These are phyloP conservation scores for Cyanoderma ruficeps DNA, from an alignment of 2,113 vertebrate genomes.

Conservation along the genomic window DNA sequence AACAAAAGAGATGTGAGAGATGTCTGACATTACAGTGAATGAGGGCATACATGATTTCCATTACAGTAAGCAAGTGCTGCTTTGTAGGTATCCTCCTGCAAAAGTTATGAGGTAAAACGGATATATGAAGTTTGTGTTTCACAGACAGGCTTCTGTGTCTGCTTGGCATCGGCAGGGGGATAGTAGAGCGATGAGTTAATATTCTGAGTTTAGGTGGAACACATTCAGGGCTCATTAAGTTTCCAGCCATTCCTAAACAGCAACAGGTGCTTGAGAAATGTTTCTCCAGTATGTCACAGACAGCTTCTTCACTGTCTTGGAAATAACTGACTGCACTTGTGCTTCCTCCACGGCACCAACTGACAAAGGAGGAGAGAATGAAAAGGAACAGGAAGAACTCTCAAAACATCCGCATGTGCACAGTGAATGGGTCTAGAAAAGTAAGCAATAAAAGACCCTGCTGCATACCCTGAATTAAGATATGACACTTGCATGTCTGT, in stretches of 20 bases:
- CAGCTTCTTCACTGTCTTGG: conserved; percentile 57
- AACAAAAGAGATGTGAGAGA: conserved; percentile 26
- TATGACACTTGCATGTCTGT: not conserved
- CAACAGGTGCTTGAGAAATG: conserved; percentile 70
- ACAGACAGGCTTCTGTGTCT: conserved; percentile 13
- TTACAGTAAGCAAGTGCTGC: not conserved
- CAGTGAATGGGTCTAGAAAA: not conserved
- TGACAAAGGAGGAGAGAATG: not conserved
- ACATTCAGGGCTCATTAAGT: conserved; percentile 66
- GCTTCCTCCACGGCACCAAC: not conserved
- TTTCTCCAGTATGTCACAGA: conserved; percentile 52
- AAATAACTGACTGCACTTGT: conserved; percentile 32
- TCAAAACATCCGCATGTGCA: conserved; percentile 14
- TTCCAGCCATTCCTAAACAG: conserved; percentile 66
- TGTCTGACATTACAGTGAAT: conserved; percentile 6
- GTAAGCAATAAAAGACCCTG: not conserved
- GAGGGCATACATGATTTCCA: conserved; percentile 28
- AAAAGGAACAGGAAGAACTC: conserved; percentile 60
- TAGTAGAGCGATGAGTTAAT: conserved; percentile 62
- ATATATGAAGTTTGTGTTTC: conserved; percentile 9
- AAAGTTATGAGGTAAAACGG: conserved; percentile 23
- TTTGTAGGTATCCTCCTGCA: not conserved
- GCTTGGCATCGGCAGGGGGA: not conserved
- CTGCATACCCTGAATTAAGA: not conserved
- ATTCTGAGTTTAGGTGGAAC: conserved; percentile 66